Evolutionary conservation across 1,140 invertebrate genomes (phyloP).

Genomic region (Archegozetes longisetosus): DNA sequence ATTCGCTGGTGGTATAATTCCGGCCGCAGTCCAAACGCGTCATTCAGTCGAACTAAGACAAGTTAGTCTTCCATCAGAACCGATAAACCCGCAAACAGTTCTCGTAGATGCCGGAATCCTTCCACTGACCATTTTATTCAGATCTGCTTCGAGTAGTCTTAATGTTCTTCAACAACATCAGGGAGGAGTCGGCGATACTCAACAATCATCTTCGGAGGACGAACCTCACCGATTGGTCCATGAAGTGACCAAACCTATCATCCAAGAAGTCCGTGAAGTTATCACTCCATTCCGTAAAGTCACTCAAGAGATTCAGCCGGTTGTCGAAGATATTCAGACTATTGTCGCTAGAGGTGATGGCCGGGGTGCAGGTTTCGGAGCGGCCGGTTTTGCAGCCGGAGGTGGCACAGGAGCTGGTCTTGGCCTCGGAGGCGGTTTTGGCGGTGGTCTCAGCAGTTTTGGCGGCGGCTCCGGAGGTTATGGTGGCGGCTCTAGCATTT

Average conservation of each 20-base stretch:
- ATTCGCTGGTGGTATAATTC: conserved; percentile 7
- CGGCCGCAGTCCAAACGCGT: conserved; percentile 3
- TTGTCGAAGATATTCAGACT: conserved; percentile 12
- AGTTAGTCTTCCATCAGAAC: conserved; percentile 3
- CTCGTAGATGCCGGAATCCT: conserved; percentile 2
- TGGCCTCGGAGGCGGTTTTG: not conserved
- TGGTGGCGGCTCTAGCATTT: not conserved
- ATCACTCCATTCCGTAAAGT: conserved; percentile 10
- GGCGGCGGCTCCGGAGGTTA: not conserved
- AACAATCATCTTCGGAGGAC: not conserved
- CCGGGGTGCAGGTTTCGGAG: not conserved
- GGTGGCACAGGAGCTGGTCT: not conserved
- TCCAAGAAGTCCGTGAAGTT: conserved; percentile 13
- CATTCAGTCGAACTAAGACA: not conserved
- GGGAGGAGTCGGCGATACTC: not conserved
- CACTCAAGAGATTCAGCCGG: conserved; percentile 6
- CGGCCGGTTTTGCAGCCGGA: not conserved
- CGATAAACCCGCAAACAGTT: conserved; percentile 1
- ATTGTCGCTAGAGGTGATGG: conserved; percentile 8
- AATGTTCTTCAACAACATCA: conserved; percentile 6
- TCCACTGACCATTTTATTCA: conserved; percentile 10
- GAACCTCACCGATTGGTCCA: conserved; percentile 6
- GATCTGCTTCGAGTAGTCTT: conserved; percentile 1
- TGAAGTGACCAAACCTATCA: conserved; percentile 10
- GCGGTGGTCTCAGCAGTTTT: not conserved